Base-by-base conservation (phyloP, 1,140 invertebrate genomes). In the Limonius californicus region DNA sequence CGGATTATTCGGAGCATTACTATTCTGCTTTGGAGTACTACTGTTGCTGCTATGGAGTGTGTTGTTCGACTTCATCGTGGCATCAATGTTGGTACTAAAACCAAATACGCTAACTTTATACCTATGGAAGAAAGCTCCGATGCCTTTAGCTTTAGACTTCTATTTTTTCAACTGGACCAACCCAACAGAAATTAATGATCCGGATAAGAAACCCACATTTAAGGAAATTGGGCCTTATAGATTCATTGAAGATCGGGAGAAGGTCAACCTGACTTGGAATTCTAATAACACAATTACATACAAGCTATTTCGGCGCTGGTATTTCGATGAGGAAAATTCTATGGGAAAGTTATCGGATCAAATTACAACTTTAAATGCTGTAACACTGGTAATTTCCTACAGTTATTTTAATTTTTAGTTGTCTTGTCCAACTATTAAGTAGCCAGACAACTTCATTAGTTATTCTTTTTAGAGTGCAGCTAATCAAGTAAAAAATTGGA, bases 121-220 rank as follows among this genome's bases (percentile, higher is more conserved):
- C 19, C 9, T 62, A 32, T 62, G 61, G 61, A 16, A 39, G 6
- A 62, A 62, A 53, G 18, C n/a, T 16, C 61, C 61, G 19, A 53
- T 57, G 6, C 73, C 73, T 2, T 35, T 76, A 9, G 61, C 59
- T 18, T 83, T 93, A 18, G 85, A 89, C 61, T 80, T 92, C 54
- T 87, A 88, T 71, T 77, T 92, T 60, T 93, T 89, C 72, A 92
- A 93, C 76, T 92, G 90, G 89, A 92, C 89, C 0, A 92, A 93
- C 76, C 77, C 87, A 0, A 74, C 86, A 14, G 76, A 85, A 6
- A 82, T 89, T 18, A 57, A 64, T 23, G 61, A 67, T 35, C 32
- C 64, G 62, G 6, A 66, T 8, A 75, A 73, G 1, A 85, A 85
- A 63, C 84, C 83, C 12, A 77, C 72, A 23, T 79, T 86, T 20